These are phyloP conservation scores for Tetanocera ferruginea DNA, from an alignment of 2,888 invertebrate genomes.

Conservation along the genomic window DNA sequence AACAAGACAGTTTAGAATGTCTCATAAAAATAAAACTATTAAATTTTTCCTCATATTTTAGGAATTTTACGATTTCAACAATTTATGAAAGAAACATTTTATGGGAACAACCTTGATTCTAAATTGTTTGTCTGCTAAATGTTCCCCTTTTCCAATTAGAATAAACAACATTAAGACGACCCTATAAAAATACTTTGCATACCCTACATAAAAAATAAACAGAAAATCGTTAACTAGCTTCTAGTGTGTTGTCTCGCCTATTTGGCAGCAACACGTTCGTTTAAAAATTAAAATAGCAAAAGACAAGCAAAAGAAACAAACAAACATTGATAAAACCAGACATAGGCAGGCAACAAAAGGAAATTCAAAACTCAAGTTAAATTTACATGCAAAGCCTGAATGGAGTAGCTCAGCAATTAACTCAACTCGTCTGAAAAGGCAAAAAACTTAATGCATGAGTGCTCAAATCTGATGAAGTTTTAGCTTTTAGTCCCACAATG, in stretches of 20 bases:
- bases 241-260: background rate
- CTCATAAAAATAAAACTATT: background rate
- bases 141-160: too few species aligned
- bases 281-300: background rate
- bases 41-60: background rate
- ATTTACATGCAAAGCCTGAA: slow-evolving; percentile 24
- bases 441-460: slow-evolving; percentile 29
- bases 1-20: background rate
- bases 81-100: background rate
- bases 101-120: too few species aligned
- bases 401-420: slow-evolving; percentile 22
- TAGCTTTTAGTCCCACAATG: slow-evolving; percentile 5
- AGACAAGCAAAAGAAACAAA: background rate
- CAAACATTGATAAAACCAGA: background rate
- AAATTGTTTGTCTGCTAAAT: too few species aligned
- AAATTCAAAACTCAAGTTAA: background rate
- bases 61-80: too few species aligned
- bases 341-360: background rate
- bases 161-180: too few species aligned
- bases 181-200: background rate
- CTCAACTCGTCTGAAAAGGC: slow-evolving; percentile 12
- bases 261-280: slow-evolving; percentile 9
- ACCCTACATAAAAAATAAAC: background rate
- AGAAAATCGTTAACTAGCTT: background rate
- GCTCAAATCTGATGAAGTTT: slow-evolving; percentile 9